Evolutionary conservation across 1,140 invertebrate genomes (phyloP).

Genomic region (Drosophila repleta): DNA sequence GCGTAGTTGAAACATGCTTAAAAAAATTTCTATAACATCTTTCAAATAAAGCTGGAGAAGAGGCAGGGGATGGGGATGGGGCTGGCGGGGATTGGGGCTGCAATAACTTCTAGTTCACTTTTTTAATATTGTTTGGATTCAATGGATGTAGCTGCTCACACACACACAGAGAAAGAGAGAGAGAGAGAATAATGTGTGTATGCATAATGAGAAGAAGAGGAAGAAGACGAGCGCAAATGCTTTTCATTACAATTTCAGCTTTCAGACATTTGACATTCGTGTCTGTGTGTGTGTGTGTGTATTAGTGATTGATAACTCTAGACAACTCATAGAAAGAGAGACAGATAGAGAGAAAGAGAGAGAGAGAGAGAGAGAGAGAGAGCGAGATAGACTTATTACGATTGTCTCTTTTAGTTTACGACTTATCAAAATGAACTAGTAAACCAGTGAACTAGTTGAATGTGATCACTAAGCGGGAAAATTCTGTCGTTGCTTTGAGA

Average conservation of each 20-base stretch:
- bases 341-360: neutral
- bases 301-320: constrained; percentile 37
- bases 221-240: constrained; percentile 24
- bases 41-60: constrained; percentile 28
- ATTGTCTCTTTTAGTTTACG: too few relatives aligned
- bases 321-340: constrained; percentile 3
- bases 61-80: neutral
- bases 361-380: too few relatives aligned
- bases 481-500: too few relatives aligned
- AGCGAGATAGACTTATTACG: neutral
- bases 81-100: constrained; percentile 8
- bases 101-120: constrained; percentile 76
- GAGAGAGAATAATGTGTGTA: neutral
- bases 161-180: neutral
- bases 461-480: too few relatives aligned
- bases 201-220: neutral
- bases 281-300: neutral
- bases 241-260: constrained; percentile 72
- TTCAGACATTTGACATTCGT: constrained; percentile 63
- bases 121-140: constrained; percentile 72
- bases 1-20: constrained; percentile 76
- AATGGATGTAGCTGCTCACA: constrained; percentile 12
- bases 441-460: too few relatives aligned
- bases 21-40: constrained; percentile 77
- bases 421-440: too few relatives aligned